Conservation (phyloP, 2,888 invertebrate genomes). For the Sceliomorpha sp. region DNA sequence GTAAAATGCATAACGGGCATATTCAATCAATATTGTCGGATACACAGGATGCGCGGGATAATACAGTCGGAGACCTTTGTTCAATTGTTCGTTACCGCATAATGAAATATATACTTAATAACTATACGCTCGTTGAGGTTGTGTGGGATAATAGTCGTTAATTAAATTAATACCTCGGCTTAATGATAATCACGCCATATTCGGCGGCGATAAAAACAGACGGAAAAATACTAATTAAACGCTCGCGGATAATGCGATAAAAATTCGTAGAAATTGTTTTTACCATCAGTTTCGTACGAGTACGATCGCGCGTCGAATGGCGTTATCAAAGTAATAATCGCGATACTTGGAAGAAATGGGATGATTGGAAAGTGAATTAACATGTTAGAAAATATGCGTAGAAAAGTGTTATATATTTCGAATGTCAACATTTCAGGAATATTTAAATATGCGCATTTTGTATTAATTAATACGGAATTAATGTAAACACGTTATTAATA, state of each 20-base stretch:
- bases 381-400: too few relatives aligned
- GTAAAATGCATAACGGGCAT: conserved; percentile 17
- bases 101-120: conserved; percentile 39
- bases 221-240: conserved; percentile 39
- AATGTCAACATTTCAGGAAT: too few relatives aligned
- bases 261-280: too few relatives aligned
- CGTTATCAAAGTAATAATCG: conserved; percentile 1
- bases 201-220: conserved; percentile 31
- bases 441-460: too few relatives aligned
- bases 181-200: conserved; percentile 24
- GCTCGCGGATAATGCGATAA: conserved; percentile 27
- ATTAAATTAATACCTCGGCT: conserved; percentile 38
- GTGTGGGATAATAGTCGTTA: conserved; percentile 27
- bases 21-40: conserved; percentile 23
- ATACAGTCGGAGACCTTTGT: conserved; percentile 25
- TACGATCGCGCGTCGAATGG: conserved; percentile 16
- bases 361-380: too few relatives aligned
- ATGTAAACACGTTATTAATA: too few relatives aligned
- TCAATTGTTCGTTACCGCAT: conserved; percentile 35
- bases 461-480: too few relatives aligned
- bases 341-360: too few relatives aligned
- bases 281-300: too few relatives aligned
- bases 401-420: too few relatives aligned
- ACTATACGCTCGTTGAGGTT: conserved; percentile 14
- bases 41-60: conserved; percentile 13